Evolutionary conservation across 23 tunicate species (phyloP), one percentile per base, ranked within the genome.

Genomic region (Halocynthia roretzi): DNA sequence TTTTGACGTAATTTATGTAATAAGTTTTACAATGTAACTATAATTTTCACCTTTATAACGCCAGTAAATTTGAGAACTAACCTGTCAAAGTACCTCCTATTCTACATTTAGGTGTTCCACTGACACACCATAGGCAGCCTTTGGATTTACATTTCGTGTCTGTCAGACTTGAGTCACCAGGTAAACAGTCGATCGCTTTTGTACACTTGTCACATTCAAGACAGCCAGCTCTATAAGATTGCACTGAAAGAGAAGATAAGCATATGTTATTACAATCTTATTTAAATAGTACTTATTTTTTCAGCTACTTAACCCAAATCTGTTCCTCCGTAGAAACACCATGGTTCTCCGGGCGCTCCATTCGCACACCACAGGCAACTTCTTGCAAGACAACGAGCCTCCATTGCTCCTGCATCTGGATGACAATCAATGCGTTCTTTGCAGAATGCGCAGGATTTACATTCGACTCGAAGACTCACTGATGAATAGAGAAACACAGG

Each of bases 61-160:
- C 18, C 20, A 67, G 18, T 11, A 11, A n/a, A 15, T 67, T 20
- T 4, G 20, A 18, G 20, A 0, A 17, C 12, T 11, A 4, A 70
- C 75, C 75, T 70, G 75, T 5, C n/a, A 51, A 9, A 5, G 49
- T 51, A 44, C 78, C 78, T 10, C 78, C 78, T 19, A 18, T 54
- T 48, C 64, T 50, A 53, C 78, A 74, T 6, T 74, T 52, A 19
- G 78, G 61, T 8, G 78, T 52, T 10, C 55, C 10, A 50, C 60
- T 8, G 15, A 64, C 87, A 55, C 98, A 92, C 98, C 98, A 92
- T 87, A 85, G 78, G 57, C 98, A 92, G 4, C 98, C 98, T 68
- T 73, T 72, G 7, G 50, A 70, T 17, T 69, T 82, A 79, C 98
- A 92, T 22, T 82, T 78, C 20, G 6, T 22, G 40, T 92, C 98